A percentile compares a stretch with the other conserved stretches of the same genome.
Conservation (phyloP, 2,888 invertebrate species). For the Dasysyrphus tricinctus region DNA sequence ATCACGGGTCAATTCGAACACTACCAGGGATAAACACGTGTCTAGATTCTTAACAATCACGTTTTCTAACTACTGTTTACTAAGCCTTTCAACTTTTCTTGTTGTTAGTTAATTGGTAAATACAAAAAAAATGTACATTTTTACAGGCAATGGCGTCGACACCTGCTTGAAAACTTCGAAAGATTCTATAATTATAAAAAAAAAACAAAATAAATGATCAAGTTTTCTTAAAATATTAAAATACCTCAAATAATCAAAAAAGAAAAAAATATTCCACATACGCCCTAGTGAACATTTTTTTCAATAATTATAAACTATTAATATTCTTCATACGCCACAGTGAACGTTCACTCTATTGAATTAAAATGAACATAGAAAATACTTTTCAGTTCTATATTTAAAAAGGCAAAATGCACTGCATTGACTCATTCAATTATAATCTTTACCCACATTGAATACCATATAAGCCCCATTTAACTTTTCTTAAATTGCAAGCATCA, state of each 20-base stretch:
- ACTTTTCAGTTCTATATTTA: not conserved
- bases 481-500: slow-evolving; percentile 58
- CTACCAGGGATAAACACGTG: no score
- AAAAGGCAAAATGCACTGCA: slow-evolving; percentile 1
- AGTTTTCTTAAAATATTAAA: not conserved
- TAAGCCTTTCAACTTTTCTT: no score
- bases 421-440: not conserved
- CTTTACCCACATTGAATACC: no score
- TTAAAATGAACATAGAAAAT: not conserved
- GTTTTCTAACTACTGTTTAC: no score
- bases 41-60: no score
- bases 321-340: slow-evolving; percentile 19
- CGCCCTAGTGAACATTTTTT: slow-evolving; percentile 25
- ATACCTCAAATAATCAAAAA: not conserved
- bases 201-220: not conserved
- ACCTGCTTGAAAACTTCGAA: no score
- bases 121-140: no score
- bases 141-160: no score
- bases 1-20: no score
- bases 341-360: not conserved
- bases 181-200: no score
- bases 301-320: not conserved
- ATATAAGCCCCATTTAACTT: no score
- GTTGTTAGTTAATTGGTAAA: no score
- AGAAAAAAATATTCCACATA: slow-evolving; percentile 34